Evolutionary conservation across 1,140 invertebrate species (phyloP).

Genomic region (Hycleus phaleratus): DNA sequence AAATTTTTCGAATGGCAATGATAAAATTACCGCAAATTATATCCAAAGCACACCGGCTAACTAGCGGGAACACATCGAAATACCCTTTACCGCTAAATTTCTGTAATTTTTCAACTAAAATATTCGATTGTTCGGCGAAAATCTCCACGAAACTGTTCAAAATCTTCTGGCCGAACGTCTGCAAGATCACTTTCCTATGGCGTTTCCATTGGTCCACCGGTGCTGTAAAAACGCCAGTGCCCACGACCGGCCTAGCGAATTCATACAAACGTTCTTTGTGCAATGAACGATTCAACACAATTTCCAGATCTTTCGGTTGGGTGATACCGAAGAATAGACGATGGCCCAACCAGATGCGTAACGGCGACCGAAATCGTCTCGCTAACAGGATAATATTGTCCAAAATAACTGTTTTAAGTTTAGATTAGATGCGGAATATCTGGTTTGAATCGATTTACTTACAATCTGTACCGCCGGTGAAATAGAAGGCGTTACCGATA

Average conservation of each 20-base stretch:
- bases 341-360: slow-evolving; percentile 4
- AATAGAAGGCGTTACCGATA: not conserved
- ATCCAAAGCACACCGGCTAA: slow-evolving; percentile 12
- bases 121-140: slow-evolving; percentile 17
- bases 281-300: not conserved
- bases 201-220: slow-evolving; percentile 22
- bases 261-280: not conserved
- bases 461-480: slow-evolving; percentile 1
- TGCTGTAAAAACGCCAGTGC: slow-evolving; percentile 5
- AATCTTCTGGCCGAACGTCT: slow-evolving; percentile 23
- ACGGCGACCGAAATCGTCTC: not conserved
- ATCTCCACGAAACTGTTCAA: slow-evolving; percentile 25
- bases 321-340: not conserved
- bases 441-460: not conserved
- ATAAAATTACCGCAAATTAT: slow-evolving; percentile 15
- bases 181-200: slow-evolving; percentile 25
- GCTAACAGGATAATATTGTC: not conserved
- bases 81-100: not conserved
- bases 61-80: slow-evolving; percentile 15
- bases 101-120: slow-evolving; percentile 21
- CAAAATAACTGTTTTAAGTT: not conserved
- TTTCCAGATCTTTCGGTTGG: slow-evolving; percentile 7
- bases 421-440: no score
- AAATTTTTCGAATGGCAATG: not conserved
- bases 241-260: not conserved